Conservation (phyloP, 2,888 invertebrate species). For the Cryptocephalus moraei region DNA sequence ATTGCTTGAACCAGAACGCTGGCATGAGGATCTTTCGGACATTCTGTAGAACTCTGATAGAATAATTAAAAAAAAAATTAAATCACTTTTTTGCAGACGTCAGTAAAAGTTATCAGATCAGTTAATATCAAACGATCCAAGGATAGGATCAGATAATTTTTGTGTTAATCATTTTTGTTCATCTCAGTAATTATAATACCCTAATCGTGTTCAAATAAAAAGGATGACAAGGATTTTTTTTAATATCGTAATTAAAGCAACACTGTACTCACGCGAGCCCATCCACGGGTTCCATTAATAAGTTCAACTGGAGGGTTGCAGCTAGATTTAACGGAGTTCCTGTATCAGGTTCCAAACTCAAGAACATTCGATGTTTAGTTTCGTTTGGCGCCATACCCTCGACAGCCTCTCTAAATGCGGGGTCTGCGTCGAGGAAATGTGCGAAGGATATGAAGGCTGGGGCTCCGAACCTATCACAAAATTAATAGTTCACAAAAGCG, state of each 20-base stretch:
- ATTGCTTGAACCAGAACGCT: conserved; percentile 68
- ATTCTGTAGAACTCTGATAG: conserved; percentile 46
- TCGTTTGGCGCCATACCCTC: conserved; percentile 56
- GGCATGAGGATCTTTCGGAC: conserved; percentile 54
- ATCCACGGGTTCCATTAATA: conserved; percentile 44
- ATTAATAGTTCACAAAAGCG: not conserved
- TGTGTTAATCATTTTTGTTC: too few species aligned
- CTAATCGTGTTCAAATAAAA: too few species aligned
- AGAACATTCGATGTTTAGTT: conserved; percentile 52
- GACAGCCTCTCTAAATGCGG: conserved; percentile 50
- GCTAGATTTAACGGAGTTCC: conserved; percentile 67
- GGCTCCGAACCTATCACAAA: conserved; percentile 52
- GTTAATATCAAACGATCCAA: too few species aligned
- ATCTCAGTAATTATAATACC: too few species aligned
- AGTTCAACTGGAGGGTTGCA: conserved; percentile 71
- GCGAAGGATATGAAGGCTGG: conserved; percentile 75
- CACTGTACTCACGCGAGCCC: conserved; percentile 44
- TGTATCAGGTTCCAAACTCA: conserved; percentile 63
- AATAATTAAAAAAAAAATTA: too few species aligned
- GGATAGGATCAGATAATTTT: too few species aligned
- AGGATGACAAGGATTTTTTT: too few species aligned
- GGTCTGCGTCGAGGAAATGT: conserved; percentile 69
- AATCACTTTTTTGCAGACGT: not conserved
- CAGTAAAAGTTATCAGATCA: too few species aligned
- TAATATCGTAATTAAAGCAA: too few species aligned